phyloP scores from a whole-genome alignment of 2,113 vertebrate genomes.

The Notarius quadriscutis region DNA sequence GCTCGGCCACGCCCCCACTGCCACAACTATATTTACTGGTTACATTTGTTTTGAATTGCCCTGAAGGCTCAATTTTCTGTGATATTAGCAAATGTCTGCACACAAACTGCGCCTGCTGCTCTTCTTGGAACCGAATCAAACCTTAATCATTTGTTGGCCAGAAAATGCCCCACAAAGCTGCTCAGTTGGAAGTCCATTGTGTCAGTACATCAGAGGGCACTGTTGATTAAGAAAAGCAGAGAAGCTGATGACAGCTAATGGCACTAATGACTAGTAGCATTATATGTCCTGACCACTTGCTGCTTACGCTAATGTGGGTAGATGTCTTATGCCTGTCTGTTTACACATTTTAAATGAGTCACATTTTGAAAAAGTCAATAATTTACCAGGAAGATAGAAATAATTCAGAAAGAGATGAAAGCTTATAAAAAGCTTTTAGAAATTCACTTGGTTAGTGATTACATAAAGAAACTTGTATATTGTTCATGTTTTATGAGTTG shows the following conservation, averaged over 20 bases:
- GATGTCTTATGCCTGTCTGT: neutral
- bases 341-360: conserved; percentile 17
- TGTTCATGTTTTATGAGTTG: neutral
- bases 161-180: neutral
- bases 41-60: neutral
- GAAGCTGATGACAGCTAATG: conserved; percentile 21
- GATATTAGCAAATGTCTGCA: conserved; percentile 23
- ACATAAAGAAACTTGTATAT: neutral
- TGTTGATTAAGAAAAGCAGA: conserved; percentile 9
- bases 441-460: neutral
- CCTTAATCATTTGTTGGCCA: neutral
- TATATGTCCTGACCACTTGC: neutral
- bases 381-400: conserved; percentile 26
- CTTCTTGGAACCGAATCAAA: conserved; percentile 16
- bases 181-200: conserved; percentile 1
- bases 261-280: conserved; percentile 33
- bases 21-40: neutral
- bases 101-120: conserved; percentile 5
- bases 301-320: conserved; percentile 6
- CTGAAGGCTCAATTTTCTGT: conserved; percentile 3
- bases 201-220: conserved; percentile 36
- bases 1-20: no score
- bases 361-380: conserved; percentile 26
- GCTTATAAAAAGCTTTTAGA: neutral
- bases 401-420: neutral